Base-by-base conservation (phyloP, 2,113 vertebrate species). In the Maccullochella peelii region DNA sequence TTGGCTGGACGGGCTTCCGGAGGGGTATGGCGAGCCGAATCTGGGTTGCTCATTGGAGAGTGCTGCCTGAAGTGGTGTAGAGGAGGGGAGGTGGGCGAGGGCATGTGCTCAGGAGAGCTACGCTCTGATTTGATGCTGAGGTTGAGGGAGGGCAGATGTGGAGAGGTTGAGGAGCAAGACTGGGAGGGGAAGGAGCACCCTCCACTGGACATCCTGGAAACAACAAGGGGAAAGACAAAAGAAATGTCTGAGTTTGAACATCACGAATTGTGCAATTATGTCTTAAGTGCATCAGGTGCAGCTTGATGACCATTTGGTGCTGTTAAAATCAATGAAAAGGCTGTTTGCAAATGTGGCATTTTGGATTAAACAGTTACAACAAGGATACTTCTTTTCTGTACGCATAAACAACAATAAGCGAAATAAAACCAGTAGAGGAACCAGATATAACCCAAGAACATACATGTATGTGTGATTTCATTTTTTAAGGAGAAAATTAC, bases 81-180 rank as follows among this genome's bases (percentile, higher is more conserved):
- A 0, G 95, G 94, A 58, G 95, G 90, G 25, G 94, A 82, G 69
- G 91, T 62, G 1, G 96, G 91, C 1, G 95, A 94, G 80, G 92
- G 86, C 59, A 94, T 96, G 72, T 96, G 95, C 15, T 95, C 96
- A 0, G 98, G 97, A 2, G 97, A 98, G 88, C 95, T 92, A 1
- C 96, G 96, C 92, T 99, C 98, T 0, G 97, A 97, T 80, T 99
- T 99, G 95, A 99, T 97, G 94, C 89, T 97, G 94, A 97, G 71
- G 73, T 93, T 87, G 25, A 95, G 94, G 63, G 92, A 94, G 27
- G 94, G 86, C 38, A 92, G 77, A 0, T 95, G 93, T 18, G 96
- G 91, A 44, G 93, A 83, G 0, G 91, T 50, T 1, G 93, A 54
- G 0, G 94, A 86, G 50, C 94, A 94, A 27, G 89, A 93, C 92